Conservation (phyloP, 2,797 vertebrate genomes). For the Mareca strepera region DNA sequence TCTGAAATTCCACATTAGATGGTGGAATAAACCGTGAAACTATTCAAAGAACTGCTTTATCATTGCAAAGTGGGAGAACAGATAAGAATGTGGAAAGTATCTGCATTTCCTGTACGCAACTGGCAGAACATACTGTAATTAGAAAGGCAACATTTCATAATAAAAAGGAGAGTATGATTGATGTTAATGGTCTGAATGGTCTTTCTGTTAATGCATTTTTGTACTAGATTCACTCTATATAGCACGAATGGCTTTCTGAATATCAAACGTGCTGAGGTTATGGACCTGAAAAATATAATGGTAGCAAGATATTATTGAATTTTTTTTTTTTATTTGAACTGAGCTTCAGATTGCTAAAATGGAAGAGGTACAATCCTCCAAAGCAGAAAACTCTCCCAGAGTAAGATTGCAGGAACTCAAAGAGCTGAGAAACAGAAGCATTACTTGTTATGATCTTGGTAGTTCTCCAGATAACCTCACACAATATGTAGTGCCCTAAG, state of each 20-base stretch:
- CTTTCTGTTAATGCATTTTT: not conserved
- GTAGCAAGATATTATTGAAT: not conserved
- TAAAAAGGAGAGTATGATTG: not conserved
- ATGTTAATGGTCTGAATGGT: not conserved
- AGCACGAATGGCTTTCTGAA: not conserved
- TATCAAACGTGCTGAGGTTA: not conserved
- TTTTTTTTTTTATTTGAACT: not conserved
- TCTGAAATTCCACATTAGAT: constrained; percentile 45
- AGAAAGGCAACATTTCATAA: not conserved
- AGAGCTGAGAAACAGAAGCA: not conserved
- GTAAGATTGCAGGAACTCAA: not conserved
- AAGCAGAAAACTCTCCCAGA: not conserved
- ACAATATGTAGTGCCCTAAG: not conserved
- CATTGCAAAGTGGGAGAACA: not conserved
- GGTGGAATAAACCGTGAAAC: constrained; percentile 22
- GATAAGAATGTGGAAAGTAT: not conserved
- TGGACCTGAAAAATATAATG: not conserved
- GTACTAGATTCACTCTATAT: not conserved
- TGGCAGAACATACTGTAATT: not conserved
- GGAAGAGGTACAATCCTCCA: not conserved
- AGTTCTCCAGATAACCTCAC: not conserved
- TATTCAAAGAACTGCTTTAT: constrained; percentile 19
- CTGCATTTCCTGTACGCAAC: not conserved
- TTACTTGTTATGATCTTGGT: not conserved
- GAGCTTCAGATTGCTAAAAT: not conserved